Base-by-base conservation (phyloP, 2,113 vertebrate genomes). In the Tetrao urogallus region DNA sequence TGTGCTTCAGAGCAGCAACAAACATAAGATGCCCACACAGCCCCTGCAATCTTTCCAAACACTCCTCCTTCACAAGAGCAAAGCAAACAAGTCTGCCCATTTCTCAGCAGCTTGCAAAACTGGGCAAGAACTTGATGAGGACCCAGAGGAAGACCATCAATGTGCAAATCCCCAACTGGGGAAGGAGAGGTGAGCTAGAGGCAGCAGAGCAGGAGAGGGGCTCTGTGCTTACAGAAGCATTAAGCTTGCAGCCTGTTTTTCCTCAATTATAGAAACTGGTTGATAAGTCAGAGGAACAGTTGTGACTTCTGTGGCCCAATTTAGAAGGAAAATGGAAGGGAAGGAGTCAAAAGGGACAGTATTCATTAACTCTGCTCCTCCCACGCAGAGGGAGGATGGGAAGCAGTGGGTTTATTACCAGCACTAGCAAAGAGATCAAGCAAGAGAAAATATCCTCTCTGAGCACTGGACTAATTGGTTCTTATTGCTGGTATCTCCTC, bases 401-500 rank as follows among this genome's bases (percentile, higher is more conserved):
- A 89, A 84, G 43, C 57, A 60, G 42, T 24, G 61, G 52, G 34
- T 77, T 88, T 81, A 91, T 81, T 90, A 60, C 21, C 40, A 67
- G 34, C 0, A 0, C 30, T 83, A 15, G 17, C 56, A 73, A 91
- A 74, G 82, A 90, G 56, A 92, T 66, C 47, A 67, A 81, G 50
- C 0, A 0, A 94, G 69, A 81, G 61, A 69, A 94, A 90, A 75
- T 1, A 1, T 72, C 64, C 34, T 77, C 61, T 74, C 70, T 70
- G 77, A 91, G 82, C 21, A 50, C 48, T n/a, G 48, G 34, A 71
- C 76, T 95, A 93, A 94, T 92, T 81, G 79, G 16, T 65, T 88
- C 74, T 93, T 93, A 84, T 75, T 90, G 61, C 69, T 72, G 30
- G 16, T 76, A 78, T 78, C 61, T 94, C 45, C 83, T 90, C 58